Conservation (phyloP, 2,888 invertebrate genomes). For the Agelastica alni region DNA sequence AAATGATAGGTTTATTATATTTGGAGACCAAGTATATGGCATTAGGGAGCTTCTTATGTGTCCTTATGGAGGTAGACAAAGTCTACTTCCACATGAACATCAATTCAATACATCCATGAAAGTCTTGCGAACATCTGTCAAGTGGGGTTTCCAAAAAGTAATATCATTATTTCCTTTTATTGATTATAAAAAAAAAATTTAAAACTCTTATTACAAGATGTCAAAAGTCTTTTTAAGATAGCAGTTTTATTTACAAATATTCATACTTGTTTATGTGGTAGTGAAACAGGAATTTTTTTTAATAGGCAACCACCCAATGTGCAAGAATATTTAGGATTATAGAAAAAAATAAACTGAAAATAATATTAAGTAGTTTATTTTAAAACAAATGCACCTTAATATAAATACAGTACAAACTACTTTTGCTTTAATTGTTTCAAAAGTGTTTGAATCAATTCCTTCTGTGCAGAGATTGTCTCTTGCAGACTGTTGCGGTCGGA, state of each 20-base stretch:
- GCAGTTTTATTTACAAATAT: slow-evolving; percentile 8
- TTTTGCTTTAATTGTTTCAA: no score
- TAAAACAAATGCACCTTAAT: background rate
- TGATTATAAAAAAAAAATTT: background rate
- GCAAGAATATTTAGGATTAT: slow-evolving; percentile 1
- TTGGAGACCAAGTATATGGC: slow-evolving; percentile 7
- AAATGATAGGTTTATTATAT: background rate
- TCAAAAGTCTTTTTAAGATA: background rate
- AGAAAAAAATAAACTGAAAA: background rate
- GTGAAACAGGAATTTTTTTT: background rate
- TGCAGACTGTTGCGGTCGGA: background rate
- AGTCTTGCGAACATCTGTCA: background rate
- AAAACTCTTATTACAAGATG: background rate
- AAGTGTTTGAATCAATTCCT: background rate
- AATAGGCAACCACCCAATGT: background rate
- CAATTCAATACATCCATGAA: slow-evolving; percentile 6
- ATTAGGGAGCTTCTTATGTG: background rate
- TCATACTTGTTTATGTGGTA: background rate
- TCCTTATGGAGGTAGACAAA: background rate
- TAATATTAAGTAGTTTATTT: background rate
- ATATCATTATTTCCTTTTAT: background rate
- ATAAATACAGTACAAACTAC: no score
- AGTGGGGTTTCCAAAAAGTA: slow-evolving; percentile 9
- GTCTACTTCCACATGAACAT: background rate
- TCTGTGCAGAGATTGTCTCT: background rate